Conservation (phyloP, 2,797 vertebrate genomes). For the Apogon talboti region DNA sequence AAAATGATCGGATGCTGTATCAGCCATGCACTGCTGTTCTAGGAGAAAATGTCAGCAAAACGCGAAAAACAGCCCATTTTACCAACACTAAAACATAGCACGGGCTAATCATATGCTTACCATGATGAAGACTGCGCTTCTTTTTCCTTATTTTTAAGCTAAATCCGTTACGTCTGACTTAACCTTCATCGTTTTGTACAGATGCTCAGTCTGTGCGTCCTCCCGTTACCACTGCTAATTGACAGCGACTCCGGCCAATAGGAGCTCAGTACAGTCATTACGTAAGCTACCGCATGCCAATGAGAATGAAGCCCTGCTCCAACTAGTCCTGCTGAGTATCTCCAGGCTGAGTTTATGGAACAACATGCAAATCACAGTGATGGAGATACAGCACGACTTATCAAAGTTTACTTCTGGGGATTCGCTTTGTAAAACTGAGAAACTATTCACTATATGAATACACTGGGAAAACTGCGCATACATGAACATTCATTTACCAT, state of each 20-base stretch:
- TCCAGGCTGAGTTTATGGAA: neutral
- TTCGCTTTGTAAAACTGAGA: too few relatives aligned
- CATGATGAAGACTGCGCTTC: constrained; percentile 57
- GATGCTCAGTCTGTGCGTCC: constrained; percentile 71
- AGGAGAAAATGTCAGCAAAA: constrained; percentile 53
- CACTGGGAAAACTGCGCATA: too few relatives aligned
- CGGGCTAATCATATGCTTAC: constrained; percentile 49
- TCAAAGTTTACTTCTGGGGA: too few relatives aligned
- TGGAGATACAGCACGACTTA: too few relatives aligned
- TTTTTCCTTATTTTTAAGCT: constrained; percentile 51
- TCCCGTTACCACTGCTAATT: constrained; percentile 44
- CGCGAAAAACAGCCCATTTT: neutral
- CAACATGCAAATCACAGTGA: neutral
- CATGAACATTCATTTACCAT: too few relatives aligned
- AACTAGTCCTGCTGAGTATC: constrained; percentile 26
- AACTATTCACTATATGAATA: too few relatives aligned
- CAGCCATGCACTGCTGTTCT: constrained; percentile 10
- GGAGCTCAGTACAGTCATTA: constrained; percentile 7
- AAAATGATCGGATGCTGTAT: constrained; percentile 28
- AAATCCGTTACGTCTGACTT: constrained; percentile 47
- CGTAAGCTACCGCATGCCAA: constrained; percentile 49
- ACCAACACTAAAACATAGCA: neutral
- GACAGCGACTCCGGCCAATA: constrained; percentile 76
- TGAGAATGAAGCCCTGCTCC: constrained; percentile 22
- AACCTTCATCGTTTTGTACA: constrained; percentile 70